These are phyloP conservation scores for Hyposoter dolosus DNA, from an alignment of 2,888 invertebrate species.

Conservation along the genomic window DNA sequence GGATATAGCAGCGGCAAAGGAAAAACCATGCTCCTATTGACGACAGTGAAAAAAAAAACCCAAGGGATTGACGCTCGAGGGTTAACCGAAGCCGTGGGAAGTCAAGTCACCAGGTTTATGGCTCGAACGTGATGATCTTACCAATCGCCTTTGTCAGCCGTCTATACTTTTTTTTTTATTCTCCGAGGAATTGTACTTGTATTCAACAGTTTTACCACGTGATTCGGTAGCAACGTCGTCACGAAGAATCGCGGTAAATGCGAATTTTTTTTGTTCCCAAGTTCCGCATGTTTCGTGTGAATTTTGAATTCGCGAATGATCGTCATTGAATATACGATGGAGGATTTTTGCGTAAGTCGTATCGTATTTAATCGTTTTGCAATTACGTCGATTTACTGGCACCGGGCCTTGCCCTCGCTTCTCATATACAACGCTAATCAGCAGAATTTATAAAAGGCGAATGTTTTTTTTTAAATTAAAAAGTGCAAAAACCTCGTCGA, in stretches of 20 bases:
- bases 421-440: background rate
- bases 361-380: background rate
- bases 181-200: constrained; percentile 21
- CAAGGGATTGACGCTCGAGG: constrained; percentile 45
- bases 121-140: constrained; percentile 80
- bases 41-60: constrained; percentile 33
- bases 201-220: constrained; percentile 21
- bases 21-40: constrained; percentile 32
- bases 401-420: background rate
- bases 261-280: background rate
- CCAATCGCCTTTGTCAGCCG: constrained; percentile 72
- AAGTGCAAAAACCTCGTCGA: constrained; percentile 15
- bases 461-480: background rate
- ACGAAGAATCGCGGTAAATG: constrained; percentile 1
- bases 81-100: constrained; percentile 44
- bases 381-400: background rate
- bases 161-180: constrained; percentile 16
- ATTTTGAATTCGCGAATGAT: background rate
- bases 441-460: constrained; percentile 3
- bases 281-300: too few relatives aligned
- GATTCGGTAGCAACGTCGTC: background rate
- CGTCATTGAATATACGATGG: background rate
- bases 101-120: constrained; percentile 76
- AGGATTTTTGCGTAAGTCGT: background rate
- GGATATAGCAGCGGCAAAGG: background rate